These are phyloP conservation scores for Diaprepes abbreviatus DNA, from an alignment of 2,888 invertebrate species.

Conservation along the genomic window DNA sequence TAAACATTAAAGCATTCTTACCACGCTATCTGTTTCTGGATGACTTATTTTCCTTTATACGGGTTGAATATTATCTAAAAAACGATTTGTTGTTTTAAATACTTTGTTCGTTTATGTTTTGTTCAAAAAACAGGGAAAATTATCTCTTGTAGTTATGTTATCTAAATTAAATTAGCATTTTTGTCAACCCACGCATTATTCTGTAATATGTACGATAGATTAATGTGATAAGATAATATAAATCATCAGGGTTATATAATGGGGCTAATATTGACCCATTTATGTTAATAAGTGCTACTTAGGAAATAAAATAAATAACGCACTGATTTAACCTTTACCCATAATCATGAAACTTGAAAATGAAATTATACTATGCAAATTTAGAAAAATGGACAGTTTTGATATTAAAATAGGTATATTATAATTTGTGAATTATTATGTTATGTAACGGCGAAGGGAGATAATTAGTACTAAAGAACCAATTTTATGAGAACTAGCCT, in stretches of 20 bases:
- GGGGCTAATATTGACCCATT: background rate
- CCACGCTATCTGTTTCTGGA: background rate
- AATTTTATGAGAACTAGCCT: no score
- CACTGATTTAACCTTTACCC: no score
- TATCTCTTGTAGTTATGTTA: background rate
- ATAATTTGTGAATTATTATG: no score
- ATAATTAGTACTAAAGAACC: no score
- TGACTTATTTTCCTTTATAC: constrained; percentile 2
- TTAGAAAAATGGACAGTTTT: no score
- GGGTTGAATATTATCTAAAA: background rate
- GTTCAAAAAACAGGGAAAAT: background rate
- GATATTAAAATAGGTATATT: no score
- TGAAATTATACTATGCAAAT: no score
- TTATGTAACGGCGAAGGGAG: no score
- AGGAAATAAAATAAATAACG: no score
- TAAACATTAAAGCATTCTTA: background rate
- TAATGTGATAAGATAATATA: background rate
- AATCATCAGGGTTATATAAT: no score
- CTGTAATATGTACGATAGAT: background rate
- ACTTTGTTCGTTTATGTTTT: background rate
- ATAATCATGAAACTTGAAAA: no score
- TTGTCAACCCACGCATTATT: background rate
- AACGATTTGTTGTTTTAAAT: constrained; percentile 1
- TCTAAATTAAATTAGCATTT: background rate
- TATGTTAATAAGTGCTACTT: background rate